Evolutionary conservation across 2,888 invertebrate species (phyloP).

Genomic region (Tipula confusa): DNA sequence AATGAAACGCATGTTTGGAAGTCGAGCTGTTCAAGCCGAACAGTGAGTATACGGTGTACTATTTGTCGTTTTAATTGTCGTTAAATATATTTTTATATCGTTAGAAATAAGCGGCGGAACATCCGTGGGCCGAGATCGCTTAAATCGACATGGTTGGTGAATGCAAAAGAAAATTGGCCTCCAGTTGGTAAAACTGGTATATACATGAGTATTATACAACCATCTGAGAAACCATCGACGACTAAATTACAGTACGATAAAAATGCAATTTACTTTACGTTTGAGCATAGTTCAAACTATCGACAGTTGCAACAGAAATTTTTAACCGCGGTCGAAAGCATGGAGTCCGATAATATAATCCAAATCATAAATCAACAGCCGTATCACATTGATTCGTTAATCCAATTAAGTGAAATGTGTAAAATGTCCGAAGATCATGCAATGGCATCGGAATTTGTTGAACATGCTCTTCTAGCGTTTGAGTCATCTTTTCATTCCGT

Average conservation of each 20-base stretch:
- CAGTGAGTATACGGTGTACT: conserved; percentile 38
- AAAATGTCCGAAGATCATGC: conserved; percentile 72
- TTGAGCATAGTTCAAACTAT: conserved; percentile 70
- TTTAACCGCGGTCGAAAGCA: conserved; percentile 70
- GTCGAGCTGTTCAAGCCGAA: conserved; percentile 56
- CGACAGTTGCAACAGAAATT: conserved; percentile 70
- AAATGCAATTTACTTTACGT: conserved; percentile 58
- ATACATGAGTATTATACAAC: conserved; percentile 61
- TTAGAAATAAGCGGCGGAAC: conserved; percentile 56
- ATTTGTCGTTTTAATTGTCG: background rate
- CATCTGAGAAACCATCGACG: conserved; percentile 39
- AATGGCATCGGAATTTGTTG: conserved; percentile 73
- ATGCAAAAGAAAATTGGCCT: conserved; percentile 68
- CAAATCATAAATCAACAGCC: conserved; percentile 69
- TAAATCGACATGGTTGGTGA: conserved; percentile 63
- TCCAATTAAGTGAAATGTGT: conserved; percentile 77
- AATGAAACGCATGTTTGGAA: conserved; percentile 75
- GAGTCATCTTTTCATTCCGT: conserved; percentile 76
- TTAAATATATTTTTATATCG: conserved; percentile 39
- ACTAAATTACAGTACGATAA: conserved; percentile 45
- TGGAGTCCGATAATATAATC: conserved; percentile 73
- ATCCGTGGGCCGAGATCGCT: conserved; percentile 52
- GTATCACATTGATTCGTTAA: conserved; percentile 74
- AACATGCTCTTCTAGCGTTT: conserved; percentile 69
- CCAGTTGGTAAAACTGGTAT: conserved; percentile 65